Percentiles rank a stretch among this genome's conserved stretches.
These are phyloP conservation scores for Andinoacara biseriatus DNA, from an alignment of 2,113 vertebrate genomes.

Conservation along the genomic window DNA sequence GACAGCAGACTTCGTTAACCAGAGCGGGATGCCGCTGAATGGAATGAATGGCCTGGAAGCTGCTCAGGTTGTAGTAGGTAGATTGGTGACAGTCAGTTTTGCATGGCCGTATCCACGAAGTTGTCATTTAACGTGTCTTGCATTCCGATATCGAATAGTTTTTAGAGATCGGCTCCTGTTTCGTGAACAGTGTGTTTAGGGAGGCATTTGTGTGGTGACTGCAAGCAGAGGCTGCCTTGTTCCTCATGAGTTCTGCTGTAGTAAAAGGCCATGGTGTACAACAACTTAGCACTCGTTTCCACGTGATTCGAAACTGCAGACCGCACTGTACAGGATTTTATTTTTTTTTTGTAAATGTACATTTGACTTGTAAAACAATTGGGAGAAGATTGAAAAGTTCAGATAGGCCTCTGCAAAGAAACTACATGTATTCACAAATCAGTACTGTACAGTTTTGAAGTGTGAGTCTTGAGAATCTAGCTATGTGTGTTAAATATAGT, in stretches of 20 bases:
- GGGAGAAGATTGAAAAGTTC: not conserved
- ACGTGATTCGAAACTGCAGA: not conserved
- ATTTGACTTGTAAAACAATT: no score
- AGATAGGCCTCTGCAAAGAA: no score
- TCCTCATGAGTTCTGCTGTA: not conserved
- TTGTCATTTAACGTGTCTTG: not conserved
- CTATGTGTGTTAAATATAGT: not conserved
- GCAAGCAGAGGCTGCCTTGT: not conserved
- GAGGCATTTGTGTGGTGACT: not conserved
- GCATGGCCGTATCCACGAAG: not conserved
- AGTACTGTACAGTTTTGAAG: not conserved
- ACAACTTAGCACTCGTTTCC: not conserved
- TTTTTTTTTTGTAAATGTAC: no score
- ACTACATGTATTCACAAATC: not conserved
- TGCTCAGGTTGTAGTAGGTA: not conserved
- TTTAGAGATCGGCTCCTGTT: not conserved
- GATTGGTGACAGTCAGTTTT: not conserved
- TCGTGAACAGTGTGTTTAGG: not conserved
- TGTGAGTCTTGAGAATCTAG: not conserved
- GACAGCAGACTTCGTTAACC: not conserved
- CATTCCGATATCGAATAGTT: not conserved
- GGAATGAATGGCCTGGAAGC: slow-evolving; percentile 11
- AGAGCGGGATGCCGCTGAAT: not conserved
- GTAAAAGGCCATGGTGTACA: not conserved
- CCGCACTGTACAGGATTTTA: rapidly evolving